Conservation (phyloP, 23 tunicate genomes). For the Trididemnum nubilum region DNA sequence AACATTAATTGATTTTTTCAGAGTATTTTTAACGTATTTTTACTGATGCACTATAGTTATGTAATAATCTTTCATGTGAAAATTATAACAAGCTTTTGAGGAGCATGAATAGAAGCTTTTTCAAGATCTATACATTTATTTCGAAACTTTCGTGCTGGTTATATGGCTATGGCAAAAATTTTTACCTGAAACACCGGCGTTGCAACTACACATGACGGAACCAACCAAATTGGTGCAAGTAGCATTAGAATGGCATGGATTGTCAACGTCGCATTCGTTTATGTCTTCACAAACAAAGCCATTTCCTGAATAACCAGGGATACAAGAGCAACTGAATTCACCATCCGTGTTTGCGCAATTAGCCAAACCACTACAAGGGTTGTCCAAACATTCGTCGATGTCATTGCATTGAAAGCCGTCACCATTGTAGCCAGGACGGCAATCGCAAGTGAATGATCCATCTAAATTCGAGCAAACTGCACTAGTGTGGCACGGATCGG, state of each 20-base stretch:
- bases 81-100: too few relatives aligned
- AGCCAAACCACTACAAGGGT: slow-evolving; percentile 23
- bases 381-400: slow-evolving; percentile 30
- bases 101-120: too few relatives aligned
- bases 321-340: slow-evolving; percentile 41
- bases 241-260: neutral
- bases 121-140: too few relatives aligned
- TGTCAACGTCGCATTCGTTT: slow-evolving; percentile 25
- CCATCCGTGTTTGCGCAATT: slow-evolving; percentile 38
- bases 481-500: too few relatives aligned
- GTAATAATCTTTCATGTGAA: too few relatives aligned
- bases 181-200: neutral
- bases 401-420: slow-evolving; percentile 29
- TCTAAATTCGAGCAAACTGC: slow-evolving; percentile 3
- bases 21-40: too few relatives aligned
- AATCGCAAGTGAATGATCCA: slow-evolving; percentile 6
- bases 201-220: neutral
- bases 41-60: too few relatives aligned
- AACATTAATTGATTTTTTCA: too few relatives aligned
- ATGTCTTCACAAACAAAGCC: slow-evolving; percentile 23
- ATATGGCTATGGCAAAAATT: too few relatives aligned
- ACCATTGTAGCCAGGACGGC: slow-evolving; percentile 9
- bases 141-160: too few relatives aligned
- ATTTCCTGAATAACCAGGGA: slow-evolving; percentile 20
- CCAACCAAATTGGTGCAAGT: neutral